A percentile compares a stretch with the other conserved stretches of the same genome.
phyloP scores from a whole-genome alignment of 2,888 invertebrate species.

The Drosophila demipolita region DNA sequence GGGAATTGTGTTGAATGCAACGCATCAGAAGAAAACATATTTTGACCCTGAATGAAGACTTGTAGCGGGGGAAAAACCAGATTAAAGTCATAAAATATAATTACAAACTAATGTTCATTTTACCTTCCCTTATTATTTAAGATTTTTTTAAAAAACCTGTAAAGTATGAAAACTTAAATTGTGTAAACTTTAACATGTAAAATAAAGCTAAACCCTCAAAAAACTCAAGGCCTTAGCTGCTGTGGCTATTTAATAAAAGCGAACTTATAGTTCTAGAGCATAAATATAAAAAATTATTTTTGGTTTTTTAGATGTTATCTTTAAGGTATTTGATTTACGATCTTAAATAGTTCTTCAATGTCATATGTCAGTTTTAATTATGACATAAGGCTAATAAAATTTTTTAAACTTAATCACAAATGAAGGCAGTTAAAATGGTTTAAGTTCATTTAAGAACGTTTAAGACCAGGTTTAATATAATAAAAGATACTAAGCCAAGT shows the following conservation, averaged over 20 bases:
- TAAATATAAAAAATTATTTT: not conserved
- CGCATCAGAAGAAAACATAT: too few relatives aligned
- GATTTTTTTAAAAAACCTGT: not conserved
- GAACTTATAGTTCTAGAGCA: not conserved
- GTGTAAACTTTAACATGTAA: not conserved
- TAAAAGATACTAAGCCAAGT: not conserved
- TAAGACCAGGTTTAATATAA: not conserved
- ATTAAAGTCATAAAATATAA: not conserved
- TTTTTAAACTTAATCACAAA: not conserved
- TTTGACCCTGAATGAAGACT: not conserved
- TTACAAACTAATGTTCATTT: not conserved
- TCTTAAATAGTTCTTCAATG: not conserved
- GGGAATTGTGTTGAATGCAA: conserved; percentile 1
- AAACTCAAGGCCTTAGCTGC: not conserved
- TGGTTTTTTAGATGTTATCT: not conserved
- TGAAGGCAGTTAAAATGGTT: not conserved
- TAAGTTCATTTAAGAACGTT: not conserved
- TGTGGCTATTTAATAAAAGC: not conserved
- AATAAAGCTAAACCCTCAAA: not conserved
- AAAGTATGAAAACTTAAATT: not conserved
- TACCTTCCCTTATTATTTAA: not conserved
- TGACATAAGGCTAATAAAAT: not conserved
- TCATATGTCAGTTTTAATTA: not conserved
- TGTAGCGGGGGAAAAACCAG: not conserved
- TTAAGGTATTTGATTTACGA: not conserved